Evolutionary conservation across 2,113 vertebrate genomes (phyloP), one percentile per base, ranked within the genome.

Genomic region (Oceanodroma tethys): DNA sequence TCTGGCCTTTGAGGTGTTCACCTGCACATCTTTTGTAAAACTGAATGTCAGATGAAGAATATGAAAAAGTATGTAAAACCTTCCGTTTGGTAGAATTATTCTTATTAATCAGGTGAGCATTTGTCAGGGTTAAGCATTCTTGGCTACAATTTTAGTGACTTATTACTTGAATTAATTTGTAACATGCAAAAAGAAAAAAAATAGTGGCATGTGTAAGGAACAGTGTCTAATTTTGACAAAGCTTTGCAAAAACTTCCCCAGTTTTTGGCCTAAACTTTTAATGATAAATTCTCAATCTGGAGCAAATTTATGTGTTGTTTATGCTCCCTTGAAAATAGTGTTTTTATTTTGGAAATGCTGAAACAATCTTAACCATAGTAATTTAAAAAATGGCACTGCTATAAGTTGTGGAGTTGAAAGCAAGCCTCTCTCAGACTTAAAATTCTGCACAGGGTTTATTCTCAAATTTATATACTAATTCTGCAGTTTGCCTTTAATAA

Each of bases 301-400:
- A 87, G 62, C 53, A 87, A 85, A 67, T 85, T 40, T 56, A 42
- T 71, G 48, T 80, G 58, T 6, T 94, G 20, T 50, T 63, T 56
- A 27, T 65, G 70, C 53, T 96, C 66, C 78, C 36, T 76, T 85
- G 83, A 73, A 94, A 93, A 75, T 8, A 89, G 40, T 36, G 29
- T 2, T 47, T 84, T 79, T 87, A 48, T 85, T 95, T 80, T 97
- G 97, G 97, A 97, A 97, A 97, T 97, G 96, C 95, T 96, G 95
- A 84, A 95, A 97, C 95, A 97, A 95, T 68, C 93, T 97, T 97
- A 97, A 97, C 96, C 93, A 95, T 97, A 92, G 93, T 96, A 96
- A 96, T 96, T 84, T 59, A 2, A 47, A 78, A 91, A 73, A 50
- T 94, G 86, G 86, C 91, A 95, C 95, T 96, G 89, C 93, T 97